phyloP scores from a whole-genome alignment of 2,797 vertebrate species.

The Ataeniobius toweri region DNA sequence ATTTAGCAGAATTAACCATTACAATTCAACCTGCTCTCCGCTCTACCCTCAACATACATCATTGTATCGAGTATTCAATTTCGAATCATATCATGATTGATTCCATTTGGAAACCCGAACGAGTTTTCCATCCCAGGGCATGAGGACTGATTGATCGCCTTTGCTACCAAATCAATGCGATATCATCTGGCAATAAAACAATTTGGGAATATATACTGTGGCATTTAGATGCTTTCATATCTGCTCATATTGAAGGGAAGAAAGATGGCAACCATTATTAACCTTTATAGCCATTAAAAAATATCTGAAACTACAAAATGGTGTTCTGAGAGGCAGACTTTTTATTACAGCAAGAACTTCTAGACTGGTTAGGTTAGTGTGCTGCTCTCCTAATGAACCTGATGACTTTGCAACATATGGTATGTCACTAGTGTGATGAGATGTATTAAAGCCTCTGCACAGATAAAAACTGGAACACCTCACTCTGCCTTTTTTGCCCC shows the following conservation, averaged over 20 bases:
- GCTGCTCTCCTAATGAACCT: constrained; percentile 16
- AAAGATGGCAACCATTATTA: neutral
- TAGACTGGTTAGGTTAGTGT: constrained; percentile 13
- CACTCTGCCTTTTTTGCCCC: constrained; percentile 42
- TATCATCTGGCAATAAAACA: constrained; percentile 52
- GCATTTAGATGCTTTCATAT: constrained; percentile 24
- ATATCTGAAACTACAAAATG: constrained; percentile 5
- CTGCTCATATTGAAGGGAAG: constrained; percentile 8
- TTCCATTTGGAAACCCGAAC: constrained; percentile 34
- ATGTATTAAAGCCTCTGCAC: constrained; percentile 46
- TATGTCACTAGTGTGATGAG: constrained; percentile 39
- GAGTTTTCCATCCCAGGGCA: constrained; percentile 31
- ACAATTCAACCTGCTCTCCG: constrained; percentile 12
- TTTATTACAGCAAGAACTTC: neutral
- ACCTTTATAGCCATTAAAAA: constrained; percentile 9
- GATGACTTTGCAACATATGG: constrained; percentile 43
- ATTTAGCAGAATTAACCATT: constrained; percentile 47
- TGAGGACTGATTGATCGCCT: constrained; percentile 38
- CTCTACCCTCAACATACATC: constrained; percentile 45
- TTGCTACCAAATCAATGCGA: constrained; percentile 45
- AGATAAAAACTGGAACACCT: constrained; percentile 53
- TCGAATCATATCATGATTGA: constrained; percentile 54
- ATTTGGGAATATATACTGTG: constrained; percentile 25
- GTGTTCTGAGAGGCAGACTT: neutral
- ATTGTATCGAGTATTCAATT: constrained; percentile 51